A percentile compares a stretch with the other conserved stretches of the same genome.
Evolutionary conservation across 2,113 vertebrate species (phyloP).

Genomic region (Trichomycterus rosablanca): DNA sequence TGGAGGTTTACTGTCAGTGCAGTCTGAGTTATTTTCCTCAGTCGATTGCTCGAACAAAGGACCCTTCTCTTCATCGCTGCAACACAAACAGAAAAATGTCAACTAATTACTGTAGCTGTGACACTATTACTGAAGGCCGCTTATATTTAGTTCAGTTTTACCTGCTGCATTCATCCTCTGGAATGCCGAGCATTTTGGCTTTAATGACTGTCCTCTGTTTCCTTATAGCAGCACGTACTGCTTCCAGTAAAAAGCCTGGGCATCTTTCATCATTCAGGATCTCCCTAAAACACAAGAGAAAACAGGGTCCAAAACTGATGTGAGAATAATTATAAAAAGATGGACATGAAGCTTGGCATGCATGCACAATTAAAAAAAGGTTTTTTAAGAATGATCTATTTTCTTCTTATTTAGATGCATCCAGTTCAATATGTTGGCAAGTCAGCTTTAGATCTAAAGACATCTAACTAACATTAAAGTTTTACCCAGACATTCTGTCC

Average conservation of each 20-base stretch:
- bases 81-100: conserved; percentile 3
- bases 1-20: conserved; percentile 61
- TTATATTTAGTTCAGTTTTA: conserved; percentile 38
- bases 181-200: conserved; percentile 90
- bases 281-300: conserved; percentile 75
- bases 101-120: background rate
- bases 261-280: conserved; percentile 82
- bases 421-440: too few relatives aligned
- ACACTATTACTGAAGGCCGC: background rate
- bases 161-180: conserved; percentile 77
- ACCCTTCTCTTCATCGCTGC: conserved; percentile 79
- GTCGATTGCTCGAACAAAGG: conserved; percentile 58
- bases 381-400: too few relatives aligned
- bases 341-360: too few relatives aligned
- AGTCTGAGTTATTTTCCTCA: conserved; percentile 49
- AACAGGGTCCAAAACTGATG: too few relatives aligned
- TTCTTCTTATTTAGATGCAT: too few relatives aligned
- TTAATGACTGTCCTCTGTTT: conserved; percentile 86
- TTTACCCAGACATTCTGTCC: too few relatives aligned
- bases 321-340: too few relatives aligned
- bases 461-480: too few relatives aligned
- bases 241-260: conserved; percentile 80
- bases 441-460: too few relatives aligned
- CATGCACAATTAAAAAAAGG: too few relatives aligned
- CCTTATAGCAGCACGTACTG: conserved; percentile 78